Evolutionary conservation across 2,113 vertebrate genomes (phyloP), one percentile per base, ranked within the genome.

Genomic region (Zingel zingel): DNA sequence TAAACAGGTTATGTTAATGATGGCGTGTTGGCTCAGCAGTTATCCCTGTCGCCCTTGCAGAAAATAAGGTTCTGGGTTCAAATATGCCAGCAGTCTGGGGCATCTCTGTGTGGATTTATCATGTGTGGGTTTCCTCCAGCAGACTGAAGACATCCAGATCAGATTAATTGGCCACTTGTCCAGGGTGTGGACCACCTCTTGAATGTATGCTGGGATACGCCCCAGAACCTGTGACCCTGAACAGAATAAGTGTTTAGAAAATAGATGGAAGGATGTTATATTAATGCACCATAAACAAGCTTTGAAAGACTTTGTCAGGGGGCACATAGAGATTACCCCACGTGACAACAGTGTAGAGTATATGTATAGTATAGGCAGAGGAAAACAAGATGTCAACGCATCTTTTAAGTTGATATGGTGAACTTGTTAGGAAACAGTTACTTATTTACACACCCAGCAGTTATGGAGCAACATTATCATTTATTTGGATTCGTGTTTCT

Each of bases 1-100:
- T 84, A 83, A 85, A 83, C 62, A 80, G 63, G 69, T 87, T 36
- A 78, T 73, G 73, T 25, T 74, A 59, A 73, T 66, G 16, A 58
- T 47, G 70, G n/a, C 15, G 2, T 36, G 47, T 2, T n/a, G 72
- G 61, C 59, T 81, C 65, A 84, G 78, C 74, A 74, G 21, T 85
- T 75, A 68, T 57, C 62, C 43, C 9, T 14, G 18, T 33, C 25
- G 14, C 51, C 15, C 11, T 50, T 77, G 61, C 23, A 71, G 67
- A 74, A 15, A 58, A 11, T 51, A 57, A 57, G 71, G 19, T 21
- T 23, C 33, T 64, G 56, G 63, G 39, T 51, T 69, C 25, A 57
- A 51, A 33, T 39, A 30, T 65, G 16, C 6, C 10, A 4, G 25
- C 36, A 62, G 50, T 27, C 47, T 47, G 19, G 5, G 14, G 15